phyloP scores from a whole-genome alignment of 1,140 invertebrate genomes.

The Anagrus nilaparvatae region DNA sequence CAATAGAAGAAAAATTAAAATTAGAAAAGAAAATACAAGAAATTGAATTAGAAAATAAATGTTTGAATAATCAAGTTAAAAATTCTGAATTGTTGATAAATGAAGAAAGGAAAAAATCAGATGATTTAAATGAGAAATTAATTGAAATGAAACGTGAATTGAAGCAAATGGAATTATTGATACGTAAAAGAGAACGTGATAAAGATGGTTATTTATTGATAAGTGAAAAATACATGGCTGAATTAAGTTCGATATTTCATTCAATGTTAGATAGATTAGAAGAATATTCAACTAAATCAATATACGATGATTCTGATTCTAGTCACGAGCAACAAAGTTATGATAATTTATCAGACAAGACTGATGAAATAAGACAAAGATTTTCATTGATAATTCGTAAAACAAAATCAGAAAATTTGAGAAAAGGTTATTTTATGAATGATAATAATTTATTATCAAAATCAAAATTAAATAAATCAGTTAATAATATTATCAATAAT shows the following conservation, averaged over 20 bases:
- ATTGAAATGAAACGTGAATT: slow-evolving; percentile 22
- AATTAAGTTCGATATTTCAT: slow-evolving; percentile 30
- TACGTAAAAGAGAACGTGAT: slow-evolving; percentile 28
- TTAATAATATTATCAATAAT: too few species aligned
- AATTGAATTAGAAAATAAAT: slow-evolving; percentile 16
- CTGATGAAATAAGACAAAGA: slow-evolving; percentile 20
- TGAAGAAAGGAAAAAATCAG: slow-evolving; percentile 27
- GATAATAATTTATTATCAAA: slow-evolving; percentile 12
- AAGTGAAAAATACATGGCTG: slow-evolving; percentile 31
- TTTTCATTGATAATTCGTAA: slow-evolving; percentile 28
- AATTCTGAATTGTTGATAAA: slow-evolving; percentile 16
- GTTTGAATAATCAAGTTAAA: slow-evolving; percentile 18
- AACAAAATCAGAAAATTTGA: slow-evolving; percentile 34
- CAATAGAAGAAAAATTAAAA: background rate
- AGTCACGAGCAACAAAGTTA: too few species aligned
- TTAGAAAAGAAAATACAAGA: slow-evolving; percentile 2
- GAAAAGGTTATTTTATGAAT: slow-evolving; percentile 14
- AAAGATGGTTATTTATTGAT: slow-evolving; percentile 28
- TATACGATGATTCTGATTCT: too few species aligned
- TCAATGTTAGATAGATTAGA: slow-evolving; percentile 29
- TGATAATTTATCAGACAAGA: background rate
- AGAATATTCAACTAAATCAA: slow-evolving; percentile 10
- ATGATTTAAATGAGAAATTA: slow-evolving; percentile 29
- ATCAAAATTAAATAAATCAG: too few species aligned
- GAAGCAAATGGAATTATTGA: slow-evolving; percentile 23